phyloP scores from a whole-genome alignment of 1,140 invertebrate species.

The Notospermus geniculatus region DNA sequence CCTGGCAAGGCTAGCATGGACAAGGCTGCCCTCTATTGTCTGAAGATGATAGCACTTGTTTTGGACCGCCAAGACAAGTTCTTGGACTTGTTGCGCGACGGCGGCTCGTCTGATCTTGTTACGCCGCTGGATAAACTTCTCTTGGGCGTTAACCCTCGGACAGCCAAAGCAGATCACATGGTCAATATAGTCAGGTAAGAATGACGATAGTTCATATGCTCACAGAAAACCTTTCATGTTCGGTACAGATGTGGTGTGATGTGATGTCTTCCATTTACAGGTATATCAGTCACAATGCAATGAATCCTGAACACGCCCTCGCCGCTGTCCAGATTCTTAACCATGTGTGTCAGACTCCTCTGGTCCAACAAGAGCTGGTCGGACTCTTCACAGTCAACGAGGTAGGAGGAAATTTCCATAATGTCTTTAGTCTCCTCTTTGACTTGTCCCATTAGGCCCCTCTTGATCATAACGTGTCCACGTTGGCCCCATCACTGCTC shows the following conservation, averaged over 20 bases:
- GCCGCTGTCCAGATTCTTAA: slow-evolving; percentile 71
- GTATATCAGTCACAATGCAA: slow-evolving; percentile 69
- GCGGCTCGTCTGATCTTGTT: slow-evolving; percentile 61
- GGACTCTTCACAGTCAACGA: slow-evolving; percentile 68
- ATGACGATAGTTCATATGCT: no score
- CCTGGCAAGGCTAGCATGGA: slow-evolving; percentile 65
- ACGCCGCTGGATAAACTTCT: slow-evolving; percentile 77
- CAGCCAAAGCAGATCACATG: slow-evolving; percentile 74
- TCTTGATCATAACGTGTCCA: no score
- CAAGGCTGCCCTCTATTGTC: slow-evolving; percentile 65
- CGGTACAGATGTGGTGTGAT: no score
- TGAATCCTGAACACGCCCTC: slow-evolving; percentile 68
- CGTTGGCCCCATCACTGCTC: no score
- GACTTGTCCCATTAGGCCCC: no score
- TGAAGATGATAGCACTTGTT: slow-evolving; percentile 67
- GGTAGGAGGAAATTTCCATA: slow-evolving; percentile 22
- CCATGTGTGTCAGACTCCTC: slow-evolving; percentile 65
- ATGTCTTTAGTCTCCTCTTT: no score
- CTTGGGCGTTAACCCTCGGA: slow-evolving; percentile 75
- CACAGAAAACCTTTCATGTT: slow-evolving; percentile 11
- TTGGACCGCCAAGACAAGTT: slow-evolving; percentile 66
- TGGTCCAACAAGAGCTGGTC: slow-evolving; percentile 69
- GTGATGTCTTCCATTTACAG: slow-evolving; percentile 38
- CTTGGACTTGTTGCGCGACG: slow-evolving; percentile 61
- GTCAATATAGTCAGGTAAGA: slow-evolving; percentile 73